Percentiles rank a stretch among this genome's conserved stretches.
Conservation (phyloP, 2,888 invertebrate species). For the Acleris cristana region DNA sequence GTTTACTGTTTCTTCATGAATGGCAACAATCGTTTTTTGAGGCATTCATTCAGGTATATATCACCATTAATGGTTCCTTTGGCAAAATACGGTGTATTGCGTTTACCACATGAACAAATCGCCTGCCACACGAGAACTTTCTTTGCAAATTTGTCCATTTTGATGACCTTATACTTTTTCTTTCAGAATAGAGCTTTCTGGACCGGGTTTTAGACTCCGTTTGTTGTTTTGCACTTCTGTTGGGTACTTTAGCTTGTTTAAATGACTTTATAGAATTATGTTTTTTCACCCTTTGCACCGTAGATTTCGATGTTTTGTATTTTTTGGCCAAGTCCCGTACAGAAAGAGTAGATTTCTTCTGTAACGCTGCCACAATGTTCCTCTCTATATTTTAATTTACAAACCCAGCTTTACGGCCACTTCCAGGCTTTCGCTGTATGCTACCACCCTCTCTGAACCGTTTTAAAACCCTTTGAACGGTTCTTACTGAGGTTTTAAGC, state of each 20-base stretch:
- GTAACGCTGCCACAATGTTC: not conserved
- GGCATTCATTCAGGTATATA: not conserved
- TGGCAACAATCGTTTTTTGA: too few species aligned
- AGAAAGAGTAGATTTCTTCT: not conserved
- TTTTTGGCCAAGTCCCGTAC: not conserved
- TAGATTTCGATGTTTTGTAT: too few species aligned
- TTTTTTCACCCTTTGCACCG: too few species aligned
- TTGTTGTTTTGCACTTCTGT: not conserved
- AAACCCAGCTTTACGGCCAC: not conserved
- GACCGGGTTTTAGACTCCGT: not conserved
- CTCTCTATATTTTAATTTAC: not conserved
- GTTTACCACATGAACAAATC: too few species aligned
- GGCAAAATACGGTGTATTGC: too few species aligned
- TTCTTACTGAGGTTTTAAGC: not conserved
- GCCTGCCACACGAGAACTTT: too few species aligned
- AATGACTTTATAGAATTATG: too few species aligned
- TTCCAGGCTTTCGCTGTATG: not conserved
- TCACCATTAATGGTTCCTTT: not conserved
- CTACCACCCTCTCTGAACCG: not conserved
- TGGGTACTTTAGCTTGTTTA: not conserved
- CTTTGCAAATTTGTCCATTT: too few species aligned
- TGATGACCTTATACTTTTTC: not conserved
- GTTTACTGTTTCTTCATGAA: not conserved
- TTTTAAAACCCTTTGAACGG: constrained; percentile 6
- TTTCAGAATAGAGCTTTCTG: not conserved